Percentiles rank a stretch among this genome's conserved stretches.
Evolutionary conservation across 2,888 invertebrate genomes (phyloP).

Genomic region (Eilema griseolum): DNA sequence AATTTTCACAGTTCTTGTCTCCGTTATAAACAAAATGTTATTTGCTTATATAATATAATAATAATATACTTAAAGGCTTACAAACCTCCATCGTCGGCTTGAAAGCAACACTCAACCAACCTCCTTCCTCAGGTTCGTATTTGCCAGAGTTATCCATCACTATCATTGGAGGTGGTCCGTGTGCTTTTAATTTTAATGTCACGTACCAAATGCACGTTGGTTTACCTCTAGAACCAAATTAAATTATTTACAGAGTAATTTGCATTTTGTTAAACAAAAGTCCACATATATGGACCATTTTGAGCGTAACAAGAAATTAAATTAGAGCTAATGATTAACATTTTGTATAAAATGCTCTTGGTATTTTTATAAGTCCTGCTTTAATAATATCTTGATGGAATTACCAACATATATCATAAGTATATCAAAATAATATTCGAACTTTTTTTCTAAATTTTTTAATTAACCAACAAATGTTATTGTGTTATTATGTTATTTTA

Average conservation of each 20-base stretch:
- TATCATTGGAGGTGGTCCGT: conserved; percentile 68
- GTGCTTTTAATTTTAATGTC: conserved; percentile 68
- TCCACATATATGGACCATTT: background rate
- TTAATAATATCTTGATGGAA: too few relatives aligned
- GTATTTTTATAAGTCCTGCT: background rate
- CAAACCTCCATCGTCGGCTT: conserved; percentile 83
- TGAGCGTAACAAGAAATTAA: background rate
- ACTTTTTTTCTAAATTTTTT: too few relatives aligned
- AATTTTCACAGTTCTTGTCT: background rate
- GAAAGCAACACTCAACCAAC: conserved; percentile 85
- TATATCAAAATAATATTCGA: too few relatives aligned
- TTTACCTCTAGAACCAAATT: conserved; percentile 78
- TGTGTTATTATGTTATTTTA: too few relatives aligned
- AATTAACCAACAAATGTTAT: too few relatives aligned
- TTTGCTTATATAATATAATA: too few relatives aligned
- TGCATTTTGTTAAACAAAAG: background rate
- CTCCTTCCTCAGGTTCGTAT: conserved; percentile 81
- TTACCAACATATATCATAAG: too few relatives aligned
- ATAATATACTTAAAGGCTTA: background rate
- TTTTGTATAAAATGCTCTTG: background rate
- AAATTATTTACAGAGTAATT: background rate
- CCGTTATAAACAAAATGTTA: too few relatives aligned
- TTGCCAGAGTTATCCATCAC: conserved; percentile 78
- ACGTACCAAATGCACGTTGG: conserved; percentile 87
- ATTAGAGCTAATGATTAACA: background rate